Evolutionary conservation across 2,113 vertebrate genomes (phyloP).

Genomic region (Prunella fulvescens): DNA sequence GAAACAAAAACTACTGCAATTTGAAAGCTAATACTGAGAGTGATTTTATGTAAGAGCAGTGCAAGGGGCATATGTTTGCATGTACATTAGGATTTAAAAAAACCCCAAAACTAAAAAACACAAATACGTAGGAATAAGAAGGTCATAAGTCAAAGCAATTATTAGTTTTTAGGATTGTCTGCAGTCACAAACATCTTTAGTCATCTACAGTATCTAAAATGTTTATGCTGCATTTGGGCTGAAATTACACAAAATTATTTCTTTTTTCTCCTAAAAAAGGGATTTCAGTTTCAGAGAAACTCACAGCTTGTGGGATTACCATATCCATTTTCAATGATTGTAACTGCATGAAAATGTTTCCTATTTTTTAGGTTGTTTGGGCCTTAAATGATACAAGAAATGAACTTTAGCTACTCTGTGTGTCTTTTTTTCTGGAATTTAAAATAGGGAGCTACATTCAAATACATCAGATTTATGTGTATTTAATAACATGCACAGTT

Average conservation of each 20-base stretch:
- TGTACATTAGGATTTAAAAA: background rate
- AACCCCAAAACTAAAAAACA: background rate
- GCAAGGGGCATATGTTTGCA: background rate
- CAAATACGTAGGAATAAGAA: background rate
- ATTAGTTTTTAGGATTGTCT: background rate
- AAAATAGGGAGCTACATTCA: background rate
- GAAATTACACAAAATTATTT: background rate
- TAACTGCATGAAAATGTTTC: background rate
- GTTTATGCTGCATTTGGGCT: background rate
- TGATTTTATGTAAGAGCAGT: background rate
- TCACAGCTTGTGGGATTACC: background rate
- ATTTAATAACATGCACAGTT: background rate
- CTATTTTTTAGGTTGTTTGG: background rate
- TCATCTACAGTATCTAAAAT: background rate
- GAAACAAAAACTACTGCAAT: background rate
- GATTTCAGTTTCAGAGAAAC: background rate
- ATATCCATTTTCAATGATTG: background rate
- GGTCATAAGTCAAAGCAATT: background rate
- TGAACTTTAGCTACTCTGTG: background rate
- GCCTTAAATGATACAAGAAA: conserved; percentile 5
- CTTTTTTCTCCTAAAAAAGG: background rate
- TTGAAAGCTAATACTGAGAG: background rate
- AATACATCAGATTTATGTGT: background rate
- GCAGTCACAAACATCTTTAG: background rate
- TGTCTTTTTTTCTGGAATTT: background rate